Conservation (phyloP, 2,797 vertebrate genomes). For the Enteromius treurensis region DNA sequence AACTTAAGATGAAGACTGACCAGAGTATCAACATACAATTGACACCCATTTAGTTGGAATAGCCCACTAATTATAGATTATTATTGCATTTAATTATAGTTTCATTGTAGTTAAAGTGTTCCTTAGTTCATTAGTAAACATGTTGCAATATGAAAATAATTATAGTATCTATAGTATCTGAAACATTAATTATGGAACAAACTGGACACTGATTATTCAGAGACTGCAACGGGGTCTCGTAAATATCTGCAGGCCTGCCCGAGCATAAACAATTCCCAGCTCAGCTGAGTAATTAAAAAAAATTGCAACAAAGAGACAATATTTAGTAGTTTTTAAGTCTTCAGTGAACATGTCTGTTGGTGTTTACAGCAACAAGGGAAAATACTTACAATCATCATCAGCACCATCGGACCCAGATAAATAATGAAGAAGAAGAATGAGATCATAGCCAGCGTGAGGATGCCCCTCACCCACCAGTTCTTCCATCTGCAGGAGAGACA, state of each 20-base stretch:
- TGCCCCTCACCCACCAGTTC: constrained; percentile 98
- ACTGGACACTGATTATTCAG: background rate
- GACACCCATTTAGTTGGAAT: no score
- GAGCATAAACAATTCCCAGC: background rate
- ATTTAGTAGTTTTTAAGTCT: background rate
- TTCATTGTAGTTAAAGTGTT: background rate
- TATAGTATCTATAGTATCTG: background rate
- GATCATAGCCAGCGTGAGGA: constrained; percentile 97
- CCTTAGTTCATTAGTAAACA: background rate
- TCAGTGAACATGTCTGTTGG: background rate
- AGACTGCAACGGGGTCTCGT: background rate
- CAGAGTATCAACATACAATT: no score
- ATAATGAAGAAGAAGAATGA: constrained; percentile 98
- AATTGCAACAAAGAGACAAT: background rate
- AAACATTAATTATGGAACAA: background rate
- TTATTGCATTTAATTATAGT: no score
- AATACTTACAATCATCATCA: constrained; percentile 96
- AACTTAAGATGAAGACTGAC: no score
- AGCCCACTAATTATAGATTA: no score
- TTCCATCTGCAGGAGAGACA: constrained; percentile 85
- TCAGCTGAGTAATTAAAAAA: background rate
- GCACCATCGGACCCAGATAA: constrained; percentile 95
- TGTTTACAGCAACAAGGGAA: background rate
- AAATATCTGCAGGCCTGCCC: background rate
- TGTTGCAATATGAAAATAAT: background rate